Evolutionary conservation across 2,888 invertebrate species (phyloP).

Genomic region (Idaea aversata): DNA sequence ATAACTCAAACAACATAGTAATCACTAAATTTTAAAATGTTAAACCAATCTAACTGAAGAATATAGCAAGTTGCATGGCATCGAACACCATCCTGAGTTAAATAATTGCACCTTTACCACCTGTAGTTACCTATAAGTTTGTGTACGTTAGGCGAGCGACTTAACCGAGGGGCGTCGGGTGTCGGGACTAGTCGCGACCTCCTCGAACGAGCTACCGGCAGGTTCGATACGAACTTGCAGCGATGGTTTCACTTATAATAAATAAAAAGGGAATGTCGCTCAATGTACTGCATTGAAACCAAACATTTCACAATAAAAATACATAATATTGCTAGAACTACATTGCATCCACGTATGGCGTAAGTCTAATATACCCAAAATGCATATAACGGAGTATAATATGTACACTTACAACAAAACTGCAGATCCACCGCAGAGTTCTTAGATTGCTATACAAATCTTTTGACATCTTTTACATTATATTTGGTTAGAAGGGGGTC

Average conservation of each 20-base stretch:
- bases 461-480: too few relatives aligned
- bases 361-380: neutral
- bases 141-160: constrained; percentile 41
- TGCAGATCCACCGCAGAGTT: too few relatives aligned
- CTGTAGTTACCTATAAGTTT: neutral
- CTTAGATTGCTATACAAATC: too few relatives aligned
- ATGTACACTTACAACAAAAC: too few relatives aligned
- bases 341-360: neutral
- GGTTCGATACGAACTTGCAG: constrained; percentile 62
- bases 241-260: constrained; percentile 48
- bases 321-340: constrained; percentile 13
- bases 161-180: constrained; percentile 34
- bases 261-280: constrained; percentile 62
- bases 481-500: too few relatives aligned
- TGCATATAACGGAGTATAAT: too few relatives aligned
- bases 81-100: neutral
- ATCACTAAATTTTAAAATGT: too few relatives aligned
- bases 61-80: neutral
- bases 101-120: neutral
- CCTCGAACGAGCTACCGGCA: constrained; percentile 46
- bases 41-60: too few relatives aligned
- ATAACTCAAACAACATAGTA: too few relatives aligned
- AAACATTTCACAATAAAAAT: constrained; percentile 63
- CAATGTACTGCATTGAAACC: constrained; percentile 65
- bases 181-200: neutral